A percentile compares a stretch with the other conserved stretches of the same genome.
Evolutionary conservation across 2,113 vertebrate species (phyloP).

Genomic region (Bos taurus): ARS-UCD2.0 NC_037340.1:43480001-43480500

Average conservation of each 20-base stretch:
- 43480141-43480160: not conserved
- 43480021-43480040: not conserved
- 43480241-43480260: not conserved
- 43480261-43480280: not conserved
- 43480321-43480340: not conserved
- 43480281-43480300: not conserved
- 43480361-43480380: not conserved
- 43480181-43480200: no score
- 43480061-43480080: not conserved
- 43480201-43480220: not conserved
- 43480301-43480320: not conserved
- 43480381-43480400: not conserved
- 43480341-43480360: not conserved
- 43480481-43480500: not conserved
- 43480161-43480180: accelerated
- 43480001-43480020: not conserved
- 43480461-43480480: not conserved
- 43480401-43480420: not conserved
- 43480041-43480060: not conserved
- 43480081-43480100: not conserved
- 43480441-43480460: not conserved
- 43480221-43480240: not conserved
- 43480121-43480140: not conserved
- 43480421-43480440: not conserved
- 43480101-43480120: not conserved